phyloP scores from a whole-genome alignment of 2,113 vertebrate genomes.

The Orycteropus afer region DNA sequence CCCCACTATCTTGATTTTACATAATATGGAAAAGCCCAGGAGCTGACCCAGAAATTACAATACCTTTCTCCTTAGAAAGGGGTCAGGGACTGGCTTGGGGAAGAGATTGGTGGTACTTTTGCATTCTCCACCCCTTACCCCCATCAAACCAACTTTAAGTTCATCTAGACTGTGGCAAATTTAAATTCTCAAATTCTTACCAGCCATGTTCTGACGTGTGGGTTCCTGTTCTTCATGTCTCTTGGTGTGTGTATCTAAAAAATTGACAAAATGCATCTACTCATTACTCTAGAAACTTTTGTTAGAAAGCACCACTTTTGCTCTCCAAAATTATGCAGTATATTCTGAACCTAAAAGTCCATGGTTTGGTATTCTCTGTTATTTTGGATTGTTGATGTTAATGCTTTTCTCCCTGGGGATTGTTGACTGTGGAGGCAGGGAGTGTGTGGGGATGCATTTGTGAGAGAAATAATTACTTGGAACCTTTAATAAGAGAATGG shows the following conservation, averaged over 20 bases:
- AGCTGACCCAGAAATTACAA: not conserved
- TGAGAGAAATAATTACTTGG: not conserved
- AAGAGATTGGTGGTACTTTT: not conserved
- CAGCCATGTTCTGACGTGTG: not conserved
- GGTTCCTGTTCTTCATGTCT: not conserved
- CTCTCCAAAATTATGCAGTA: not conserved
- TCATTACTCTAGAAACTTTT: constrained; percentile 19
- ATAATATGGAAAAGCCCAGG: not conserved
- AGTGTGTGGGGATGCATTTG: not conserved
- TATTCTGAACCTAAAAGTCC: not conserved
- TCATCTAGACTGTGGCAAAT: not conserved
- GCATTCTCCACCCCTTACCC: not conserved
- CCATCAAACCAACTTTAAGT: not conserved
- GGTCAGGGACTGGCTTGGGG: not conserved
- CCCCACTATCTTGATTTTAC: not conserved
- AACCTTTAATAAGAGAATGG: not conserved
- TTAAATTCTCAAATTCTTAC: constrained; percentile 10
- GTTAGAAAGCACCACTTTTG: not conserved
- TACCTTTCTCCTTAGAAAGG: not conserved
- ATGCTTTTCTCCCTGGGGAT: not conserved
- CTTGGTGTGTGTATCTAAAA: not conserved
- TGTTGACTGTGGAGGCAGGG: not conserved
- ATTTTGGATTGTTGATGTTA: constrained; percentile 1
- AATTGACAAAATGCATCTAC: not conserved
- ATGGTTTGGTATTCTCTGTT: not conserved